Evolutionary conservation across 2,888 invertebrate species (phyloP), one percentile per base, ranked within the genome.

Genomic region (Ditula angustiorana): DNA sequence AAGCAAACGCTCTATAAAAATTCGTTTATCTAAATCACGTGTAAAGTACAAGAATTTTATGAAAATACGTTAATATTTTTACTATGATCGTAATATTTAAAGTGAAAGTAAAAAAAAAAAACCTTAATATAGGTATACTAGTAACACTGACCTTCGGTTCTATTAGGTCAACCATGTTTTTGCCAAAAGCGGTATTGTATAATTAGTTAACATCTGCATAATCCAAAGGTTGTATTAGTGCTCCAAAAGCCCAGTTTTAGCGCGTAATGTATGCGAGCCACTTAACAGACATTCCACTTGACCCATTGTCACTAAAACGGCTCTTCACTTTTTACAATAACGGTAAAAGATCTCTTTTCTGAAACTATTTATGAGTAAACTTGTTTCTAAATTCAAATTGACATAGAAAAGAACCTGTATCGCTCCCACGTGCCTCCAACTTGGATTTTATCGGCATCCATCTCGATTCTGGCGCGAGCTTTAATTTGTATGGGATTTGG

Each of bases 401-500:
- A 83, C 85, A 86, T 80, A 83, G 83, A 86, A 82, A 83, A 75
- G 56, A 82, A 84, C 80, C 79, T 80, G 84, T 74, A 46, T 8
- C 47, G 69, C 79, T 83, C 85, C 75, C 86, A 83, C 82, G 77
- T 74, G 74, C 67, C 56, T 68, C 73, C 78, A 78, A 79, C 72
- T 82, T 66, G 59, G 66, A 61, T 68, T 61, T 71, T 76, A 76
- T 81, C 78, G 59, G 61, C 52, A 62, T 69, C 73, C 76, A 81
- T 80, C 76, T 76, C 78, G 72, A 60, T 68, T 70, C 52, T 71
- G 33, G 67, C 50, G 60, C 47, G 60, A 58, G 56, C 59, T 44
- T 78, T 79, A 79, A 82, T 83, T 80, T 79, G 77, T 77, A 80
- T 83, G 83, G 75, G 84, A 86, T 83, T 83, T 74, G 74, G 83